phyloP scores from a whole-genome alignment of 1,140 invertebrate species.

The Thalassaphorura encarpata region DNA sequence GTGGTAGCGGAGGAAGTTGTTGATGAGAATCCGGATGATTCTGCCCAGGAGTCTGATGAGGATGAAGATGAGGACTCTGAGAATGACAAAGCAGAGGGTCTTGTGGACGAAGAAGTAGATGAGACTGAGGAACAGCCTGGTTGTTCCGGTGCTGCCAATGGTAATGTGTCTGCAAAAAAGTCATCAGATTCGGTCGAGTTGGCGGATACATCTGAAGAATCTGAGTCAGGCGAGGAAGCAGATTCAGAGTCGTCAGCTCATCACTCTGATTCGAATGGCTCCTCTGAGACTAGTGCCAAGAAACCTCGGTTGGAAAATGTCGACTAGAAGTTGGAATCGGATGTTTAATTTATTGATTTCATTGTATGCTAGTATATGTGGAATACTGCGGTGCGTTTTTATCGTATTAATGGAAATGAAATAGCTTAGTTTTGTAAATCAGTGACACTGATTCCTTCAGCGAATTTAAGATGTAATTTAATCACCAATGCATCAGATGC shows the following conservation, averaged over 20 bases:
- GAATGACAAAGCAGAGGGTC: background rate
- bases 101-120: background rate
- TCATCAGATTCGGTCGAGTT: no score
- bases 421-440: background rate
- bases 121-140: no score
- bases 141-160: no score
- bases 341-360: background rate
- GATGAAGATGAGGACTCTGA: constrained; percentile 5
- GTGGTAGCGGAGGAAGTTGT: background rate
- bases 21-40: background rate
- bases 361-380: background rate
- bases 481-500: no score
- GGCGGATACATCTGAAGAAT: no score
- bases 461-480: no score
- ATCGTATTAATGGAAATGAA: background rate
- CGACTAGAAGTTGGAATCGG: background rate
- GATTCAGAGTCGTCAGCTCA: background rate
- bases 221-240: no score
- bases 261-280: background rate
- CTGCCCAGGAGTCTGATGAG: constrained; percentile 3
- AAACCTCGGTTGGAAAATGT: background rate
- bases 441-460: no score
- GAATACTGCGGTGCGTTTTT: background rate
- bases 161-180: no score
- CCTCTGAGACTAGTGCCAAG: background rate